Evolutionary conservation across 2,113 vertebrate species (phyloP).

Genomic region (Tapirus terrestris): DNA sequence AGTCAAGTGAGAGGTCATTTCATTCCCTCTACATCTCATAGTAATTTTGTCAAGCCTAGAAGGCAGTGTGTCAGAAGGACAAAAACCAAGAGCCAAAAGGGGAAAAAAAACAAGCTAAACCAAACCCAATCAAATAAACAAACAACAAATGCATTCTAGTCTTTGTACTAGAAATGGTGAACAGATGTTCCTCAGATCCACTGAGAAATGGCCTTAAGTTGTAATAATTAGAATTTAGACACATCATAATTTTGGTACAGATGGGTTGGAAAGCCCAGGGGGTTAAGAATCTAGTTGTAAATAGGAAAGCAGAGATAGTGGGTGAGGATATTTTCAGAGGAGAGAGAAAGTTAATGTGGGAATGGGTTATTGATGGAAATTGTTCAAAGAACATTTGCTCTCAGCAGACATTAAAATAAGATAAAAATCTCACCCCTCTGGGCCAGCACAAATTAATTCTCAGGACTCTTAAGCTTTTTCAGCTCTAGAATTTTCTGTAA

Average conservation of each 20-base stretch:
- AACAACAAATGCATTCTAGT: neutral
- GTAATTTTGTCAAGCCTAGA: neutral
- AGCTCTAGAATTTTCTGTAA: neutral
- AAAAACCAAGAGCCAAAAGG: neutral
- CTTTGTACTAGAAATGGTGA: conserved; percentile 10
- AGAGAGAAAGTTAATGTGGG: neutral
- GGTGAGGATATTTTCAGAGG: neutral
- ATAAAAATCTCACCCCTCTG: neutral
- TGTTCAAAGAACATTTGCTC: neutral
- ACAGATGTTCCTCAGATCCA: neutral
- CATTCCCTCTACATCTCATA: neutral
- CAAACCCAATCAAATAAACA: conserved; percentile 11
- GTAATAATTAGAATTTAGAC: conserved; percentile 2
- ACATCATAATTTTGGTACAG: neutral
- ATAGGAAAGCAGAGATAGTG: neutral
- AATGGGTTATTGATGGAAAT: neutral
- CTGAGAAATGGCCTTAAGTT: conserved; percentile 42
- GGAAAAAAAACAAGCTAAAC: neutral
- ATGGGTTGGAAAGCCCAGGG: neutral
- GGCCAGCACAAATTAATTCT: neutral
- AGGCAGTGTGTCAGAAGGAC: neutral
- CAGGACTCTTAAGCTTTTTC: neutral
- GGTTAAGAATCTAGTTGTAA: conserved; percentile 26
- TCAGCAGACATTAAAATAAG: neutral
- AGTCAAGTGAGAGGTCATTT: neutral